Evolutionary conservation across 2,888 invertebrate species (phyloP), one percentile per base, ranked within the genome.

Genomic region (Synergus japonicus): DNA sequence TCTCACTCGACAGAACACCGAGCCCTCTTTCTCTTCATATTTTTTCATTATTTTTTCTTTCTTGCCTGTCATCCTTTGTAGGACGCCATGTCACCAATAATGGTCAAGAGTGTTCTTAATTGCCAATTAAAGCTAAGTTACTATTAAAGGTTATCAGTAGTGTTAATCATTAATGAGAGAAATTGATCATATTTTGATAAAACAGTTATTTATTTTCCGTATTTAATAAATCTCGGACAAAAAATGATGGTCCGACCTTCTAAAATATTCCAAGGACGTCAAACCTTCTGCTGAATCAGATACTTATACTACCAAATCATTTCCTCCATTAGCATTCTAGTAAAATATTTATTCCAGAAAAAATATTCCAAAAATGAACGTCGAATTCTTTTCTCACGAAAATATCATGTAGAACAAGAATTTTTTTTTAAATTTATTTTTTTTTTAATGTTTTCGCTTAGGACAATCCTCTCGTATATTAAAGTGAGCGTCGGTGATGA

Each of bases 221-320:
- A 12, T 63, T 22, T 29, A 18, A 10, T 4, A 3, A 18, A 58
- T 9, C 4, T 63, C 22, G 15, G 0, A 58, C 41, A 73, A 29
- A 54, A 41, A 73, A 37, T 54, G n/a, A 54, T 37, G 49, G 37
- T 49, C 2, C n/a, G 54, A 41, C 54, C n/a, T 54, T 73, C 29
- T 41, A 29, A 73, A 54, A 54, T 49, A 73, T 73, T 73, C 54
- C 37, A 73, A 73, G 73, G n/a, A 54, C 49, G 37, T 49, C 15
- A 49, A 15, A 49, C 18, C 22, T 58, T 73, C 4, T 73, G 73
- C 18, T 73, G 73, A 73, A 73, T 73, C 54, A 73, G 73, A 29
- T 54, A n/a, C 37, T 73, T 73, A n/a, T 73, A 73, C 73, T 73
- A 37, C 49, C 73, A 73, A 73, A 73, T 73, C 41, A 73, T 54